Base-by-base conservation (phyloP, 2,113 vertebrate genomes). In the Sorex araneus region DNA sequence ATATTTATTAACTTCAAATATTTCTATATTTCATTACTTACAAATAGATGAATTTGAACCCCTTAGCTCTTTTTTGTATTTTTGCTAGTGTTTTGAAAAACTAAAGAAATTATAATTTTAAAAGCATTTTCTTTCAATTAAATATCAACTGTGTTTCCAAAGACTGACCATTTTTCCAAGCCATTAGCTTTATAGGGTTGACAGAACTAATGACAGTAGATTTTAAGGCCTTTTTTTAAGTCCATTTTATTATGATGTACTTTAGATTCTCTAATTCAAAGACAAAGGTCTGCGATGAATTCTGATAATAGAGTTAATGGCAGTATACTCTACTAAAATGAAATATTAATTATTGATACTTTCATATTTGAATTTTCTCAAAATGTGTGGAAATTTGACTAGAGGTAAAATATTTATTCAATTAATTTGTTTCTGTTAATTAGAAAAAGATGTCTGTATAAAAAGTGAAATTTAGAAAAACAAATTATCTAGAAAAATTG, bases 101-200 rank as follows among this genome's bases (percentile, higher is more conserved):
- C 71, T 86, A 30, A 90, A 90, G 75, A 96, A 89, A 91, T 96
- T 97, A 95, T 95, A 97, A 97, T 97, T 97, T 95, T 96, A 97
- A 97, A 93, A 96, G 89, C 95, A 96, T 97, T 98, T 97, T 92
- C 91, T 97, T 98, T 97, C 96, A 97, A 98, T 98, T 98, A 97
- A 96, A 96, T 97, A 97, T 90, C 94, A 98, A 98, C 95, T 98
- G 97, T 97, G 94, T 95, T 96, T 95, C 95, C 93, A 97, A 96
- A 97, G 96, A 96, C 84, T 97, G 95, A 97, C 94, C 97, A 85
- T 96, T 97, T 98, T 97, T 97, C 97, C 97, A 95, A 96, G 66
- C 97, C 97, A 97, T 97, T 98, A 97, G 96, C 92, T 97, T 97
- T 95, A 97, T 97, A 96, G 60, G 88, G 88, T 95, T 92, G 96